These are phyloP conservation scores for Bombyx mandarina DNA, from an alignment of 1,140 invertebrate species.

Conservation along the genomic window DNA sequence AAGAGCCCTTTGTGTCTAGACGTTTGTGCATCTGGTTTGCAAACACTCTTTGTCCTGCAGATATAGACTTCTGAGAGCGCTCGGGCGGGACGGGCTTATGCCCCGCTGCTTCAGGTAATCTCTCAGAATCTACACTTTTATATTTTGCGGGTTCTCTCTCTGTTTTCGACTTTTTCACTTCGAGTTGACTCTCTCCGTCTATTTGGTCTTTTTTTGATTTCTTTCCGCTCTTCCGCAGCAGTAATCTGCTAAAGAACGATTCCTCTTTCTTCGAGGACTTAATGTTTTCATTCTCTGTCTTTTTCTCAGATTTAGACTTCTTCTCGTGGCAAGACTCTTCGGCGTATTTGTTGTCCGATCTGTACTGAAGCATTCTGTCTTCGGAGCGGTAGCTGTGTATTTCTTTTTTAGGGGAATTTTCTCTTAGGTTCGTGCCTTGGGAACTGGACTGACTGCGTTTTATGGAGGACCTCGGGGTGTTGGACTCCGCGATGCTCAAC, in stretches of 20 bases:
- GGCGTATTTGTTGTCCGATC: slow-evolving; percentile 53
- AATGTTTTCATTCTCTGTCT: slow-evolving; percentile 60
- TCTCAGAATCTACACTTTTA: slow-evolving; percentile 43
- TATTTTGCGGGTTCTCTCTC: slow-evolving; percentile 46
- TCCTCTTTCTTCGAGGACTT: slow-evolving; percentile 70
- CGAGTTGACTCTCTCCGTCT: slow-evolving; percentile 56
- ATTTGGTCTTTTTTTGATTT: slow-evolving; percentile 74
- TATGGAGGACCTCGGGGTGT: slow-evolving; percentile 57
- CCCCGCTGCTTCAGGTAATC: slow-evolving; percentile 32
- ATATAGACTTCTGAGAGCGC: slow-evolving; percentile 54
- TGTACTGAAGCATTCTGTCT: slow-evolving; percentile 48
- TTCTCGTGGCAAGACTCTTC: slow-evolving; percentile 65
- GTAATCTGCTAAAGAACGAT: slow-evolving; percentile 77
- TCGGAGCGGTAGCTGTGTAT: slow-evolving; percentile 36
- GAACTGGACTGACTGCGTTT: slow-evolving; percentile 65
- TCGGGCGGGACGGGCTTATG: slow-evolving; percentile 51
- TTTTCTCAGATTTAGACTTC: slow-evolving; percentile 71
- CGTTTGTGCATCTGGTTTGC: slow-evolving; percentile 67
- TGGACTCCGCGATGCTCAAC: slow-evolving; percentile 59
- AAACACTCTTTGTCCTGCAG: slow-evolving; percentile 63
- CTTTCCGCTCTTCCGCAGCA: slow-evolving; percentile 76
- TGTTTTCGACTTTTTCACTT: slow-evolving; percentile 53
- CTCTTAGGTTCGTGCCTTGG: slow-evolving; percentile 55
- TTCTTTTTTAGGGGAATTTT: slow-evolving; percentile 36
- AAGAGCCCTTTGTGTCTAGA: slow-evolving; percentile 68